Conservation (phyloP, 2,888 invertebrate species). For the Lucinisca nassula region DNA sequence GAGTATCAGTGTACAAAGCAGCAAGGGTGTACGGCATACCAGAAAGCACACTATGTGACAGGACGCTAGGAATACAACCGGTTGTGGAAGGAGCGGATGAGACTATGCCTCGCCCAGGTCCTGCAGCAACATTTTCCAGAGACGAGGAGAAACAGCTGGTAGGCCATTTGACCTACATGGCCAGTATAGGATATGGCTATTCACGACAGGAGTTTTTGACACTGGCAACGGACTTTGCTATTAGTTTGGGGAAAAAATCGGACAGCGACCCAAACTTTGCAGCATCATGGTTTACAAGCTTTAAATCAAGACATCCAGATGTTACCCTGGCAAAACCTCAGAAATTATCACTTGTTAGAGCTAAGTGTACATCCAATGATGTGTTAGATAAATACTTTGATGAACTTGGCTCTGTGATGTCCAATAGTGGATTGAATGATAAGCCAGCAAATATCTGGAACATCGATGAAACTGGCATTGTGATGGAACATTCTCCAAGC, state of each 20-base stretch:
- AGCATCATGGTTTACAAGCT: constrained; percentile 16
- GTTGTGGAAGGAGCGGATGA: neutral
- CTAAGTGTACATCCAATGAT: constrained; percentile 29
- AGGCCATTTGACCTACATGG: constrained; percentile 34
- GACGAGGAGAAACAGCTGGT: constrained; percentile 21
- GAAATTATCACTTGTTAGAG: constrained; percentile 35
- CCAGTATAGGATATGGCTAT: neutral
- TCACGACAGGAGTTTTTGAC: neutral
- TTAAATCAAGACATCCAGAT: constrained; percentile 29
- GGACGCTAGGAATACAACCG: constrained; percentile 49
- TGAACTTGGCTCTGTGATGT: neutral
- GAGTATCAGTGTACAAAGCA: no score
- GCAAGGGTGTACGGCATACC: no score
- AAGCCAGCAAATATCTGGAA: neutral
- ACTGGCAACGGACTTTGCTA: constrained; percentile 42
- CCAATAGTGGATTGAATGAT: neutral
- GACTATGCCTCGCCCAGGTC: neutral
- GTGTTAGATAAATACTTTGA: constrained; percentile 21
- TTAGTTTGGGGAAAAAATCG: constrained; percentile 9
- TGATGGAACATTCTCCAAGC: constrained; percentile 34
- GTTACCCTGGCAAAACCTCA: constrained; percentile 25
- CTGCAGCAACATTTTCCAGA: neutral
- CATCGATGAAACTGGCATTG: constrained; percentile 15
- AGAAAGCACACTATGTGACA: no score
- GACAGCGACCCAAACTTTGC: neutral